Evolutionary conservation across 1,140 invertebrate genomes (phyloP), one percentile per base, ranked within the genome.

Genomic region (Dendrolimus punctatus): DNA sequence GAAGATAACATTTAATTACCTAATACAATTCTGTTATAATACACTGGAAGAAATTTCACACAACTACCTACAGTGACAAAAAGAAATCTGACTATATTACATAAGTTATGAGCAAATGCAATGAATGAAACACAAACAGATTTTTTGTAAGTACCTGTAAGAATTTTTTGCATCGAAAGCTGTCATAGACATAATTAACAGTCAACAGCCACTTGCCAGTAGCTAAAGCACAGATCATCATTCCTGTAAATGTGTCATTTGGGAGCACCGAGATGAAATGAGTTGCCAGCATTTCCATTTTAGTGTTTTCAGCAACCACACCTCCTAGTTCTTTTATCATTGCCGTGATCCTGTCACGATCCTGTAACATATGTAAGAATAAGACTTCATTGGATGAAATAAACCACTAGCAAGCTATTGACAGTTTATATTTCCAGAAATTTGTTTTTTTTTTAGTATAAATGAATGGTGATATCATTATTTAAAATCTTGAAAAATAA

Each of bases 251-350:
- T 5, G 83, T 83, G 57, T 86, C 83, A 40, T 71, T 76, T 8
- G 83, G 83, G 60, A 86, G 62, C 52, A 81, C 71, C 39, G 79
- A 71, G 51, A 86, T 72, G 53, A 79, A 86, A 58, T 86, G 83
- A 48, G 80, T 86, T 46, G 83, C 71, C 53, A 83, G 57, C 83
- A 86, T 86, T 45, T 86, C 83, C 83, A 86, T 86, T 57, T 84
- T 84, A n/a, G 82, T 85, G 51, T 84, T 85, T 51, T 82, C 79
- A 0, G 80, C 80, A 0, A 85, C 80, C 1, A 84, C 80, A 5
- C 82, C 82, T 5, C 80, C 82, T 40, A 85, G 57, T 51, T 83
- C 77, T 45, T 75, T 80, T 40, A 85, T 75, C 82, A 85, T 85
- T 4, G 77, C 69, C 6, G 68, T 66, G 42, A 85, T 75, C 53